Evolutionary conservation across 1,140 invertebrate species (phyloP), one percentile per base, ranked within the genome.

Genomic region (Formica selysi): DNA sequence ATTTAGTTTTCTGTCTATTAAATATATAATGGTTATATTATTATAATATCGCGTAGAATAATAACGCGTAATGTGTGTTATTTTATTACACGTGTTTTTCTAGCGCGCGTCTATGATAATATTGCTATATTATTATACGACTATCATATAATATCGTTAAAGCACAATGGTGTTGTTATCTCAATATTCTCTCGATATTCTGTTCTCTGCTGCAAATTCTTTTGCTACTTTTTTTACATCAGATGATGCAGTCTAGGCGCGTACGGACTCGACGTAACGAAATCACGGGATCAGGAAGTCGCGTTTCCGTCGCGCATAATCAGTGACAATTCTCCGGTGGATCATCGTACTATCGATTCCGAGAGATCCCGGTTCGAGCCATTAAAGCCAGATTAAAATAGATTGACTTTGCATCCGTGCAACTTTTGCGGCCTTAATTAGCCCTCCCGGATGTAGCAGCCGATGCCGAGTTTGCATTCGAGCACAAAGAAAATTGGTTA

Each of bases 331-430:
- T 73, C 67, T 61, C 67, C 1, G 38, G 54, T 38, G 68, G 2
- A 54, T 26, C 26, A 80, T 81, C 78, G 70, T 54, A 48, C 32
- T 11, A 59, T 81, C 38, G 65, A 81, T 51, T 51, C 0, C 48
- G 48, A 51, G 16, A 29, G 61, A 73, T 73, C 38, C 26, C 32
- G 38, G 29, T 81, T 81, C 67, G 54, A 71, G 54, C 41, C 68
- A 62, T 62, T 74, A 74, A 74, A 83, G 51, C 54, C 26, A 62
- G 68, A 83, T 83, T 83, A 83, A 83, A 83, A 83, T 74, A 83
- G 79, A 83, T 83, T n/a, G 79, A 83, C 54, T 73, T 57, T 67
- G 80, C 67, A 51, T 64, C 38, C 70, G 76, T 38, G 65, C 64
- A 74, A 73, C 38, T 79, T 54, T 36, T 38, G 29, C 51, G 22